Conservation (phyloP, 2,888 invertebrate genomes). For the Gerris lacustris region DNA sequence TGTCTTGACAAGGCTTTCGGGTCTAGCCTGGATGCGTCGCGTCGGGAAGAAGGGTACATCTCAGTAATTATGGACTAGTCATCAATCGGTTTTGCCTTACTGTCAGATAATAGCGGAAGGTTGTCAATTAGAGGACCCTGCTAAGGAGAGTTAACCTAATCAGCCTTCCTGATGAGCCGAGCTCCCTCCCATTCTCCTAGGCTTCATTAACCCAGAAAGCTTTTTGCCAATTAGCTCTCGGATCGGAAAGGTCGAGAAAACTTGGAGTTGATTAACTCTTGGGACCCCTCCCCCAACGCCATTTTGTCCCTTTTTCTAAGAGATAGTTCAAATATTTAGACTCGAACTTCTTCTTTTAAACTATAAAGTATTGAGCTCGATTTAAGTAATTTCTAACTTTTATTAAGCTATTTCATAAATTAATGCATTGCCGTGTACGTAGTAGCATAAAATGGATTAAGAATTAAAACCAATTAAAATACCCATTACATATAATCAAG, state of each 20-base stretch:
- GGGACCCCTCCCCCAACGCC: neutral
- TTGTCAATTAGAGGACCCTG: neutral
- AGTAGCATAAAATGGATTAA: no score
- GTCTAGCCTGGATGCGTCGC: no score
- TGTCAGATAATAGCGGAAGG: neutral
- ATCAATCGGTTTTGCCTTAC: neutral
- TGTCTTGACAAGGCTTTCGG: no score
- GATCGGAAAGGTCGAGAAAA: neutral
- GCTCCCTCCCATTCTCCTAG: neutral
- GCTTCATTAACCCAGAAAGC: neutral
- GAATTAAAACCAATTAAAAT: no score
- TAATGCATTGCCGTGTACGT: no score
- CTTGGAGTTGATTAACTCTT: slow-evolving; percentile 2
- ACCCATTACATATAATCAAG: no score
- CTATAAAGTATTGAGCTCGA: no score
- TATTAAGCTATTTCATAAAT: no score
- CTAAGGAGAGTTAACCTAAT: neutral
- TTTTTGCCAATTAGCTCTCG: neutral
- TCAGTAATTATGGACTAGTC: neutral
- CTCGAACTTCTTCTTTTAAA: neutral
- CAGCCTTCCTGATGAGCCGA: neutral
- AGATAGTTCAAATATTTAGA: neutral
- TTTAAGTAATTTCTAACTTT: no score
- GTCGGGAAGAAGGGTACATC: no score
- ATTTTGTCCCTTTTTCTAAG: neutral